These are phyloP conservation scores for Drosophila quasianomalipes DNA, from an alignment of 2,888 invertebrate genomes.

Conservation along the genomic window DNA sequence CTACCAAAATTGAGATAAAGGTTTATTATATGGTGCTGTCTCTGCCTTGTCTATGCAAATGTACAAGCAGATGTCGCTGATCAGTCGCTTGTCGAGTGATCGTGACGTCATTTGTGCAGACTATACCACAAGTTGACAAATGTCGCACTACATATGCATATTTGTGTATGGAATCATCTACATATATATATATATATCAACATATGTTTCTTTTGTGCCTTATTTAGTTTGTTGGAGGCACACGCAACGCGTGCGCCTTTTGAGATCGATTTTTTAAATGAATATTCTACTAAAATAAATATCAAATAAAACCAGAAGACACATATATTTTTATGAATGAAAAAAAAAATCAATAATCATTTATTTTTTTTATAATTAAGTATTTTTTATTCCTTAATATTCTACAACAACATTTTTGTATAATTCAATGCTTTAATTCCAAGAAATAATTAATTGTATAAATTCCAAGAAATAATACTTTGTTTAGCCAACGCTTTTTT, in stretches of 20 bases:
- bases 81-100: constrained; percentile 72
- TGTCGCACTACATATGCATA: constrained; percentile 21
- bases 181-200: neutral
- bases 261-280: neutral
- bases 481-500: neutral
- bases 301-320: neutral
- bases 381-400: neutral
- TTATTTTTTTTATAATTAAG: neutral
- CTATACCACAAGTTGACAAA: constrained; percentile 30
- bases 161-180: neutral
- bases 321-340: neutral
- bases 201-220: neutral
- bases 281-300: neutral
- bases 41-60: constrained; percentile 16
- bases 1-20: constrained; percentile 34
- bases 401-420: neutral
- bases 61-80: constrained; percentile 34
- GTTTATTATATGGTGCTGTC: constrained; percentile 12
- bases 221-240: neutral
- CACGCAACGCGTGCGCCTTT: neutral
- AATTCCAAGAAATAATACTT: neutral
- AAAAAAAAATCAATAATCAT: neutral
- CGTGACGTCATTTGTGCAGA: constrained; percentile 68
- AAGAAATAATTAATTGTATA: no score
- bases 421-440: neutral